phyloP scores from a whole-genome alignment of 1,140 invertebrate genomes.

The Brachionus manjavacas region DNA sequence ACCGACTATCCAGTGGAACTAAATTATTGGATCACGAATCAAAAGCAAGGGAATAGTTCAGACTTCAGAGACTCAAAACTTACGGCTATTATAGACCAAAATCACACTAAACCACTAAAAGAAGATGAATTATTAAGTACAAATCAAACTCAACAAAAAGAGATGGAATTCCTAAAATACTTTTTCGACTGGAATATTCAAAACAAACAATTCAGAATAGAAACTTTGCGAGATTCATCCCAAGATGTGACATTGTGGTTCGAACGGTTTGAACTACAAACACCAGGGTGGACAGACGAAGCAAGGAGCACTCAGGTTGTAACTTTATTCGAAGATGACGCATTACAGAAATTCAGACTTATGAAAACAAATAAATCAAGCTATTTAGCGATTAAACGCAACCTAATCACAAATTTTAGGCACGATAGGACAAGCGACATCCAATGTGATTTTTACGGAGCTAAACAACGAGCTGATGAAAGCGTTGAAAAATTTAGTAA shows the following conservation, averaged over 20 bases:
- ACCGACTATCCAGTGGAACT: not conserved
- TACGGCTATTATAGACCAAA: not conserved
- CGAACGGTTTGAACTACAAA: not conserved
- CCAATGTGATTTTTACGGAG: not conserved
- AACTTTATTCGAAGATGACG: not conserved
- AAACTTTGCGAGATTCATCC: not conserved
- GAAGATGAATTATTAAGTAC: not conserved
- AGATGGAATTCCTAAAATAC: not conserved
- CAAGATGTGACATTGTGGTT: not conserved
- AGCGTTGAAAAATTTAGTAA: slow-evolving; percentile 21
- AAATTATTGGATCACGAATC: not conserved
- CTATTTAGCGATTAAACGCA: not conserved
- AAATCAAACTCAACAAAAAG: slow-evolving; percentile 13
- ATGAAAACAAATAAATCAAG: not conserved
- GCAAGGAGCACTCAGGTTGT: not conserved
- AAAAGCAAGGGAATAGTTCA: not conserved
- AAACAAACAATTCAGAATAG: slow-evolving; percentile 5
- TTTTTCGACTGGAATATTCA: not conserved
- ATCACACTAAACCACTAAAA: not conserved
- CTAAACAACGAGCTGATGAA: slow-evolving; percentile 7
- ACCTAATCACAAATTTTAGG: not conserved
- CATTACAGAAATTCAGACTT: not conserved
- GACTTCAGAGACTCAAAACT: not conserved
- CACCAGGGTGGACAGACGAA: slow-evolving; percentile 8
- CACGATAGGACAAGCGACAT: not conserved